These are phyloP conservation scores for Gonioctena quinquepunctata DNA, from an alignment of 1,140 invertebrate species.

Conservation along the genomic window DNA sequence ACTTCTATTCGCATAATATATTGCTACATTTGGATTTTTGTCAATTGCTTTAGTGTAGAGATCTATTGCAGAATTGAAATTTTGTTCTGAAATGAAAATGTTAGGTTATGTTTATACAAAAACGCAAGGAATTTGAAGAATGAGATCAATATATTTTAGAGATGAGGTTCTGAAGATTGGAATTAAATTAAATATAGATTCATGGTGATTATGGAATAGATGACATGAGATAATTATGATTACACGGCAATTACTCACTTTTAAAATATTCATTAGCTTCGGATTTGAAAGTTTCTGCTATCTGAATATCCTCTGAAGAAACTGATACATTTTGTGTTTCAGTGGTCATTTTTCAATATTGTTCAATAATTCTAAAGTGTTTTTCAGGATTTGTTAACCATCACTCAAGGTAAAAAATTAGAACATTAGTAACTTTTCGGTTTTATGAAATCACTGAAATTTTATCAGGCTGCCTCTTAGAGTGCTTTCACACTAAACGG, in stretches of 20 bases:
- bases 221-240: background rate
- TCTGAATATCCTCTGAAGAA: slow-evolving; percentile 55
- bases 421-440: background rate
- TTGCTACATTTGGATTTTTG: slow-evolving; percentile 78
- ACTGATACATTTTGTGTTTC: slow-evolving; percentile 18
- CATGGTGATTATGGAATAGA: background rate
- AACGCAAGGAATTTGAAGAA: background rate
- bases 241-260: slow-evolving; percentile 63
- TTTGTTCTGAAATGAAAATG: slow-evolving; percentile 73
- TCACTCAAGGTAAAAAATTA: background rate
- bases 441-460: background rate
- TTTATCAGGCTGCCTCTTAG: no score
- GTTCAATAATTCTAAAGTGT: background rate
- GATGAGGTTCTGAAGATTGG: background rate
- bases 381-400: background rate
- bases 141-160: background rate
- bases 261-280: slow-evolving; percentile 86
- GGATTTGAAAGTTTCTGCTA: slow-evolving; percentile 79
- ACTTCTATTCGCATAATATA: slow-evolving; percentile 92
- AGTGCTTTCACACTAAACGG: no score
- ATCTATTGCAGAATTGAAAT: slow-evolving; percentile 86
- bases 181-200: background rate
- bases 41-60: slow-evolving; percentile 92
- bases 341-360: slow-evolving; percentile 21
- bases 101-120: slow-evolving; percentile 23